Conservation (phyloP, 37 sponge, comb jelly and placozoan species). For the Mnemiopsis leidyi region DNA sequence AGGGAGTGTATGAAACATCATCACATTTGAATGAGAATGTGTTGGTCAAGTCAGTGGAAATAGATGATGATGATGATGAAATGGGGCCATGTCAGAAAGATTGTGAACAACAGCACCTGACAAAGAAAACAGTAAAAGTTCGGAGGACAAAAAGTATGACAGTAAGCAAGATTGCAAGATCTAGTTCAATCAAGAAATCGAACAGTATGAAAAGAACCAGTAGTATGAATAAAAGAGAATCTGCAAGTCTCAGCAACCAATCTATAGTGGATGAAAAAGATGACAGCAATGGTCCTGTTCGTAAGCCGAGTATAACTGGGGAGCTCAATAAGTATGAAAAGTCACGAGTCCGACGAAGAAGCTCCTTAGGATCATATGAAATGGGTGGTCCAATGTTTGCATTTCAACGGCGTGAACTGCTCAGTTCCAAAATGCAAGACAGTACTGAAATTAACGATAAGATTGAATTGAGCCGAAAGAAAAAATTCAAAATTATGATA, state of each 20-base stretch:
- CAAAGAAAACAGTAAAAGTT: background rate
- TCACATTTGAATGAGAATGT: too few species aligned
- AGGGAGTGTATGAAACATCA: too few species aligned
- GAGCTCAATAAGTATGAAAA: background rate
- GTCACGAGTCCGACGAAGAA: background rate
- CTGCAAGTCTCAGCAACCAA: background rate
- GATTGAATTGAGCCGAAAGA: background rate
- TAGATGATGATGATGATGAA: background rate
- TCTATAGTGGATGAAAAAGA: background rate
- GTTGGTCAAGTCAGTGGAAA: too few species aligned
- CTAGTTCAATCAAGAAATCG: background rate
- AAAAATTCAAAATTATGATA: background rate
- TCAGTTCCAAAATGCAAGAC: background rate
- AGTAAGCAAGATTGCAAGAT: background rate
- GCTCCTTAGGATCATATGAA: background rate
- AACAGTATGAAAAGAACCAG: background rate
- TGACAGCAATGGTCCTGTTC: background rate
- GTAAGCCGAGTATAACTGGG: background rate
- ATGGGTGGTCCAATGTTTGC: conserved; percentile 11
- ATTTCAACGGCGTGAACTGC: background rate
- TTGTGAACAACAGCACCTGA: background rate
- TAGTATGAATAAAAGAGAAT: background rate
- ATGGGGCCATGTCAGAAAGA: background rate
- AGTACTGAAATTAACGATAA: background rate
- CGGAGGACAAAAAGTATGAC: background rate